Percentiles rank a stretch among this genome's conserved stretches.
These are phyloP conservation scores for Thamnophis elegans DNA, from an alignment of 2,797 vertebrate species.

Conservation along the genomic window DNA sequence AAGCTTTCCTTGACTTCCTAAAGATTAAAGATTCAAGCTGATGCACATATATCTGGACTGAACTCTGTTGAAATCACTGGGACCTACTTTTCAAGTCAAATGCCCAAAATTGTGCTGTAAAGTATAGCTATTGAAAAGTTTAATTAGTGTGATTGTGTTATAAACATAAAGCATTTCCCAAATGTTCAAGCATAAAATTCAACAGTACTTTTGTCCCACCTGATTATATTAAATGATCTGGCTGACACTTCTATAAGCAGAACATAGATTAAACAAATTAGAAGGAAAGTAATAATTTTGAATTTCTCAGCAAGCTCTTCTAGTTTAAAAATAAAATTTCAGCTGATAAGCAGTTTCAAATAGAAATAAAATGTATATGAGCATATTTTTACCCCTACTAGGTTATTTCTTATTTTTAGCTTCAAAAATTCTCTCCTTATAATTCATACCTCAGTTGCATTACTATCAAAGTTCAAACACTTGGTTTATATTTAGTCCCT, in stretches of 20 bases:
- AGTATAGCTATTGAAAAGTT: background rate
- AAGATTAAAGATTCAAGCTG: background rate
- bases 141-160: background rate
- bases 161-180: background rate
- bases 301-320: background rate
- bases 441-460: background rate
- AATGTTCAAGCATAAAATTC: background rate
- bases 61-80: background rate
- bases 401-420: constrained; percentile 30
- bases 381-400: constrained; percentile 28
- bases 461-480: background rate
- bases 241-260: background rate
- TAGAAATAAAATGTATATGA: constrained; percentile 38
- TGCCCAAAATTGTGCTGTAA: background rate
- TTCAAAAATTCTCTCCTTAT: constrained; percentile 26
- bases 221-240: background rate
- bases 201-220: background rate
- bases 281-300: background rate
- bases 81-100: background rate
- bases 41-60: background rate
- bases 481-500: background rate
- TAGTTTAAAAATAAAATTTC: constrained; percentile 33
- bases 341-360: background rate
- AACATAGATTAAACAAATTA: constrained; percentile 23
- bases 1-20: background rate